phyloP scores from a whole-genome alignment of 1,140 invertebrate species.

The Apis dorsata region DNA sequence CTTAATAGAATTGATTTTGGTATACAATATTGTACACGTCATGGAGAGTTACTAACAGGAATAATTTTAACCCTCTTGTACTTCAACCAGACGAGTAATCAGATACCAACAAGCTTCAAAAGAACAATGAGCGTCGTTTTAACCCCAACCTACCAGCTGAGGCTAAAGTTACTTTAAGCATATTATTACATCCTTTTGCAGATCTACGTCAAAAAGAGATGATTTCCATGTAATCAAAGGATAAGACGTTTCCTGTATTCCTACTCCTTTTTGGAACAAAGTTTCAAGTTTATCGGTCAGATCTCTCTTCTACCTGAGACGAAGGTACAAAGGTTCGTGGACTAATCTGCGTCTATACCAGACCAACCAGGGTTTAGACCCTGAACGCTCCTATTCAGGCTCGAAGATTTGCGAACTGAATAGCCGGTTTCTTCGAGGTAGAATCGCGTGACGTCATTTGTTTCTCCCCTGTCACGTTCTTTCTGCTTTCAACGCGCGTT shows the following conservation, averaged over 20 bases:
- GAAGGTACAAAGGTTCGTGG: slow-evolving; percentile 12
- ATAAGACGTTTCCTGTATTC: not conserved
- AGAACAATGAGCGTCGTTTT: slow-evolving; percentile 15
- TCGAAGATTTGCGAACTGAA: slow-evolving; percentile 38
- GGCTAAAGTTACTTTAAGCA: slow-evolving; percentile 21
- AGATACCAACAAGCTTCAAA: slow-evolving; percentile 3
- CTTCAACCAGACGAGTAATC: not conserved
- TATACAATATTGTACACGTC: not conserved
- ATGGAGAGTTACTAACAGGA: not conserved
- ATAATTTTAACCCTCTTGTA: not conserved
- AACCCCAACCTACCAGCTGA: slow-evolving; percentile 1
- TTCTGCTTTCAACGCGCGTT: not conserved
- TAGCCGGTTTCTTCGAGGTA: slow-evolving; percentile 13
- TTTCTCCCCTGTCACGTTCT: slow-evolving; percentile 26
- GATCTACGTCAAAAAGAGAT: not conserved
- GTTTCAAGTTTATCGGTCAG: not conserved
- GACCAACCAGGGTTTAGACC: slow-evolving; percentile 5
- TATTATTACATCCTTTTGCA: not conserved
- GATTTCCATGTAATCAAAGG: not conserved
- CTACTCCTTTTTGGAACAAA: not conserved
- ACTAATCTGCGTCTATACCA: slow-evolving; percentile 20
- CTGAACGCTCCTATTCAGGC: slow-evolving; percentile 51
- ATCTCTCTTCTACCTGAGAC: slow-evolving; percentile 36
- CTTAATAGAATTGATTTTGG: not conserved
- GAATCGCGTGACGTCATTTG: slow-evolving; percentile 4